Conservation (phyloP, 2,797 vertebrate genomes). For the Sphaeramia orbicularis region DNA sequence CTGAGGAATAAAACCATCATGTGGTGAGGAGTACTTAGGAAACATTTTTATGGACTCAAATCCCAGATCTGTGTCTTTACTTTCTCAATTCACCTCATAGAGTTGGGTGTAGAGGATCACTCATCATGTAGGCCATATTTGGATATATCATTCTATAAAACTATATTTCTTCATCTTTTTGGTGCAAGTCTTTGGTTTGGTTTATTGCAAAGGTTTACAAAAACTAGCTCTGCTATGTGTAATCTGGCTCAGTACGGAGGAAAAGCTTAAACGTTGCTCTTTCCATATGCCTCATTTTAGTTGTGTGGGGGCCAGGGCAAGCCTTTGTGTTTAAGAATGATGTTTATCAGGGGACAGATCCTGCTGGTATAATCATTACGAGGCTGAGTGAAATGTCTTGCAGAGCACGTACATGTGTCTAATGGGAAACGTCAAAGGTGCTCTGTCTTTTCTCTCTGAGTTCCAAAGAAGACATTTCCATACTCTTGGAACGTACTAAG, state of each 20-base stretch:
- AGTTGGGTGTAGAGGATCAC: constrained; percentile 50
- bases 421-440: constrained; percentile 74
- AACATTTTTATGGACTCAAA: constrained; percentile 72
- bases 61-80: constrained; percentile 70
- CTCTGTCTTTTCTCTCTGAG: constrained; percentile 74
- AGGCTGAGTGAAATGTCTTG: constrained; percentile 69
- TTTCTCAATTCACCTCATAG: constrained; percentile 58
- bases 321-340: constrained; percentile 76
- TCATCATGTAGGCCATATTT: constrained; percentile 58
- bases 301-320: constrained; percentile 60
- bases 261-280: constrained; percentile 74
- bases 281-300: constrained; percentile 66
- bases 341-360: constrained; percentile 80
- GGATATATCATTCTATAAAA: constrained; percentile 59
- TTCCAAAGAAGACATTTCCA: constrained; percentile 65
- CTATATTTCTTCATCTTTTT: constrained; percentile 57
- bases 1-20: constrained; percentile 62
- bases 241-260: constrained; percentile 52
- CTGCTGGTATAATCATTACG: constrained; percentile 79
- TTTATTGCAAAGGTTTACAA: constrained; percentile 58
- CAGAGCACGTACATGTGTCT: constrained; percentile 75
- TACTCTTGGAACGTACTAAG: constrained; percentile 50
- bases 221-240: constrained; percentile 46
- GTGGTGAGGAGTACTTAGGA: constrained; percentile 62
- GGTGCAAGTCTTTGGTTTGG: constrained; percentile 41